Evolutionary conservation across 2,797 vertebrate genomes (phyloP), one percentile per base, ranked within the genome.

Genomic region (Oreonectes daqikongensis): DNA sequence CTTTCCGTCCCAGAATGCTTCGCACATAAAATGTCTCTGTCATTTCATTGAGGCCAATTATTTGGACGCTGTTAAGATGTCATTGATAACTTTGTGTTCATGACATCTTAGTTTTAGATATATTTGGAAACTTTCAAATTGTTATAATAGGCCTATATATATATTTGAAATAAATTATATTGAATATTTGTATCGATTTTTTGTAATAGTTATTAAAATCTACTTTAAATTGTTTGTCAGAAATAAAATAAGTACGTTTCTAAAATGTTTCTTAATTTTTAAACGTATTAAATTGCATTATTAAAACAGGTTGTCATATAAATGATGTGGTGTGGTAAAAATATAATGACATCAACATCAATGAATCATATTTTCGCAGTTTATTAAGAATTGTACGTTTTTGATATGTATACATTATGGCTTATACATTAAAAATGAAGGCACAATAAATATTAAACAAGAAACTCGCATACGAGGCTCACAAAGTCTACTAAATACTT

Each of bases 1-100:
- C 11, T 59, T 55, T 32, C 66, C 61, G 46, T 42, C 24, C 35
- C 61, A 17, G 17, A 18, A 75, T 57, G 15, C 52, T 46, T 38
- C 20, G 28, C 52, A 48, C 40, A 24, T 11, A 28, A 30, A 26
- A 6, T 57, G 20, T 28, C 1, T 48, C 20, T 53, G 7, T 11
- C 9, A 30, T 59, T 55, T 48, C 15, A 55, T 14, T 52, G 3
- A 32, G 32, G 7, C 10, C 14, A 57, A 11, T 15, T 14, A 5
- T 28, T 26, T 57, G 1, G 1, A 20, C 32, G 3, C n/a, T n/a
- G n/a, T n/a, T n/a, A n/a, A n/a, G n/a, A n/a, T n/a, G n/a, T n/a
- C n/a, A n/a, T n/a, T n/a, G n/a, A n/a, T n/a, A n/a, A n/a, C n/a
- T n/a, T n/a, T n/a, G n/a, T n/a, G n/a, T n/a, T n/a, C n/a, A n/a